These are phyloP conservation scores for Buphagus erythrorhynchus DNA, from an alignment of 2,797 vertebrate species.

Conservation along the genomic window DNA sequence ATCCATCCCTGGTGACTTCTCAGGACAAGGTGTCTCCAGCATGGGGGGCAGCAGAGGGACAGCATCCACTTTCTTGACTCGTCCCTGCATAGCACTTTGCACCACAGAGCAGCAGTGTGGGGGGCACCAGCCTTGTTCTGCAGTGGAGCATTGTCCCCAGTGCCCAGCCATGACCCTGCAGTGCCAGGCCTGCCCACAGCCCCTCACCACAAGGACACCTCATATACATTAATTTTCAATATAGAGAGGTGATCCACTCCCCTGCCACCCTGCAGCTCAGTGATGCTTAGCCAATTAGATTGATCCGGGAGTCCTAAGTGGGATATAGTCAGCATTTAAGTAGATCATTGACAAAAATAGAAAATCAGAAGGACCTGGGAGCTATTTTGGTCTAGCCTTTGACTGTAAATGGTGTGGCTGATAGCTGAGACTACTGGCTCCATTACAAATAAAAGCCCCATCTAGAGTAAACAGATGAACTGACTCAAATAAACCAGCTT, in stretches of 20 bases:
- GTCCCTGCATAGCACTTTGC: fast-evolving
- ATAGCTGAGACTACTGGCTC: conserved; percentile 42
- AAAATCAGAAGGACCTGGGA: conserved; percentile 27
- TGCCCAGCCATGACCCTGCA: neutral
- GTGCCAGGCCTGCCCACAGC: neutral
- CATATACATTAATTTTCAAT: neutral
- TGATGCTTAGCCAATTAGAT: conserved; percentile 17
- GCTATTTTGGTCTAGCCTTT: conserved; percentile 55
- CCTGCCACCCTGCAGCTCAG: fast-evolving
- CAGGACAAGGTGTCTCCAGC: neutral
- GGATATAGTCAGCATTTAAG: conserved; percentile 42
- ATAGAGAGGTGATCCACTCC: neutral
- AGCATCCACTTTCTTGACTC: neutral
- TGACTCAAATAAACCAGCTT: neutral
- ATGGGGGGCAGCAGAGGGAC: fast-evolving
- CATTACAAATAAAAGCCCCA: conserved; percentile 30
- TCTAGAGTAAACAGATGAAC: conserved; percentile 30
- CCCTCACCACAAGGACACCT: neutral
- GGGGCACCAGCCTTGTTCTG: neutral
- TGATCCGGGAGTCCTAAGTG: neutral
- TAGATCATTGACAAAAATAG: conserved; percentile 60
- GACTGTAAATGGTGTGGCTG: conserved; percentile 59
- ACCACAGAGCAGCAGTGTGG: neutral
- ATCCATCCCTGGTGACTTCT: neutral
- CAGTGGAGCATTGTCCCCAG: neutral